A percentile compares a stretch with the other conserved stretches of the same genome.
phyloP scores from a whole-genome alignment of 2,113 vertebrate genomes.

The Eublepharis macularius region DNA sequence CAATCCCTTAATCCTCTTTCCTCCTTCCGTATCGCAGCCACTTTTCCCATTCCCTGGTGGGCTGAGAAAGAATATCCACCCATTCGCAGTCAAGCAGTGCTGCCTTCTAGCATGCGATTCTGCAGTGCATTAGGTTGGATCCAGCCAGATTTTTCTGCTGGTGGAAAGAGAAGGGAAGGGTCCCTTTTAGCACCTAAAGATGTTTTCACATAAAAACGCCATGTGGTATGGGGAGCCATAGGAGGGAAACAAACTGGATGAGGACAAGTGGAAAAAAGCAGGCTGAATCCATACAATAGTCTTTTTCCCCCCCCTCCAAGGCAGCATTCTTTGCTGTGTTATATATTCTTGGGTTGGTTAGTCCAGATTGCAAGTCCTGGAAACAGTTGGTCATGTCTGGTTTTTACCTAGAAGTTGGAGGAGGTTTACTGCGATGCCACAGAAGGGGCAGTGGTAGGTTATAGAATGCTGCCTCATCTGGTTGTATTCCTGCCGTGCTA shows the following conservation, averaged over 20 bases:
- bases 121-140: too few relatives aligned
- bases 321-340: not conserved
- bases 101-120: too few relatives aligned
- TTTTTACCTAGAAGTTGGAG: not conserved
- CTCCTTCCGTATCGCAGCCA: not conserved
- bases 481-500: not conserved
- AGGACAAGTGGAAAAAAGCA: too few relatives aligned
- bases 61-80: not conserved
- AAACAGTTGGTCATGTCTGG: not conserved
- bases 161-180: too few relatives aligned
- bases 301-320: too few relatives aligned
- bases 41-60: not conserved
- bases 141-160: too few relatives aligned
- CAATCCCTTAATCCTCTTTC: not conserved
- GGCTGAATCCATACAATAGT: not conserved
- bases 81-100: not conserved
- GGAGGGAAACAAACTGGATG: too few relatives aligned
- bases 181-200: too few relatives aligned
- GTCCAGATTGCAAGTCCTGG: not conserved
- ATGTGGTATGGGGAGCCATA: too few relatives aligned
- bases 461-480: too few relatives aligned
- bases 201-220: too few relatives aligned
- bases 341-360: not conserved
- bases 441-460: not conserved
- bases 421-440: too few relatives aligned